Evolutionary conservation across 2,797 vertebrate genomes (phyloP), one percentile per base, ranked within the genome.

Genomic region (Melanotaenia maccullochi): DNA sequence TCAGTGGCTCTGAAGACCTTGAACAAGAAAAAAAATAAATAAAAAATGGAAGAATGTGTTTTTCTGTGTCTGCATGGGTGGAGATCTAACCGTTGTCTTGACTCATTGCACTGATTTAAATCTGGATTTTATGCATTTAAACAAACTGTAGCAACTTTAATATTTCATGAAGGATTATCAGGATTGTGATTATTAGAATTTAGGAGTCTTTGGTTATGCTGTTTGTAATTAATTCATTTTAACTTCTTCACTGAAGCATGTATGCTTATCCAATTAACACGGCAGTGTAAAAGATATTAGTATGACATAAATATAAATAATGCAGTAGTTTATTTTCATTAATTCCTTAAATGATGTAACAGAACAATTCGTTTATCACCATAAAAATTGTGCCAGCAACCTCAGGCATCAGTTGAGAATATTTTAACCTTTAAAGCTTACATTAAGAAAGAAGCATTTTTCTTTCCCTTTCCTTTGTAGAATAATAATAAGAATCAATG

Each of bases 81-180:
- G 22, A 73, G 54, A 20, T 47, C 44, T 6, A 67, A 28, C 24
- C 61, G 33, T 47, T 52, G 1, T 65, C 44, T 9, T 60, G 32
- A 38, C 49, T 47, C 36, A 68, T 73, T 20, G 25, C 9, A 1
- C 24, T 56, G 3, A 11, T 36, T 56, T 22, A 49, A 70, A 22
- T 71, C 28, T 52, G 22, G n/a, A 68, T 30, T 6, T n/a, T 55
- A 61, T 59, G 38, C 65, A 68, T 18, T 58, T 18, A 44, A 56
- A 76, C 24, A 62, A 64, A 36, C 40, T 62, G 68, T 68, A 78
- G 51, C 60, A 55, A 54, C 9, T 44, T 76, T 58, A 80, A 82
- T 84, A 80, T 84, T 78, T 70, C 49, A 85, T 71, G 20, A 30
- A 47, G 12, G 62, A 71, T 36, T 62, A 65, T 80, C 54, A 18